Evolutionary conservation across 2,113 vertebrate species (phyloP), one percentile per base, ranked within the genome.

Genomic region (Oenanthe oenanthe): DNA sequence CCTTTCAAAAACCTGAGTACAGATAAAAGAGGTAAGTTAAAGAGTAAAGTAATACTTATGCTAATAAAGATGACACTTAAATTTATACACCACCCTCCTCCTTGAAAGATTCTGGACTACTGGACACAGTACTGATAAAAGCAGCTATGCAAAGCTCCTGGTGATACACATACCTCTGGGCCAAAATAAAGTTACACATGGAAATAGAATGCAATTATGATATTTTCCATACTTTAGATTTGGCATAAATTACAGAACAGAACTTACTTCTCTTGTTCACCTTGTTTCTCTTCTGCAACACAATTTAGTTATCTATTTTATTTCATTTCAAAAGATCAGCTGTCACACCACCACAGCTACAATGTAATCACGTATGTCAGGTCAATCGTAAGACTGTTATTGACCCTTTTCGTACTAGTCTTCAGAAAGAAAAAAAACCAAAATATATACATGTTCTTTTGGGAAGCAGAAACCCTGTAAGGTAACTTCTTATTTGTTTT

Each of bases 181-280:
- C 50, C 76, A 92, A 96, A 90, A 65, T 8, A 43, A 75, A 72
- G 40, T 47, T 73, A 65, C 70, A 56, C 17, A 38, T 0, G 0
- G 54, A 72, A 82, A 31, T 7, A 76, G 54, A 90, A 79, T 57
- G 58, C 17, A 60, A 57, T 67, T 53, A 53, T 2, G 20, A 3
- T 68, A 45, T 32, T 88, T 70, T 70, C 56, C 80, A 54, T 77
- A 71, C 38, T 56, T 86, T 7, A 77, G 32, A 58, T 58, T 88
- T 45, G 61, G 38, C 56, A 63, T 9, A 25, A 82, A 40, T 43
- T 78, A 68, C 36, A 81, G n/a, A 73, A 57, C 31, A 89, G 40
- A 91, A 88, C 36, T 75, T 40, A 56, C 8, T 94, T 82, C 43
- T 94, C 85, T 68, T 60, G 51, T 74, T 85, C 38, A 78, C 28